Conservation (phyloP, 2,797 vertebrate genomes). For the Taenioides sp. region DNA sequence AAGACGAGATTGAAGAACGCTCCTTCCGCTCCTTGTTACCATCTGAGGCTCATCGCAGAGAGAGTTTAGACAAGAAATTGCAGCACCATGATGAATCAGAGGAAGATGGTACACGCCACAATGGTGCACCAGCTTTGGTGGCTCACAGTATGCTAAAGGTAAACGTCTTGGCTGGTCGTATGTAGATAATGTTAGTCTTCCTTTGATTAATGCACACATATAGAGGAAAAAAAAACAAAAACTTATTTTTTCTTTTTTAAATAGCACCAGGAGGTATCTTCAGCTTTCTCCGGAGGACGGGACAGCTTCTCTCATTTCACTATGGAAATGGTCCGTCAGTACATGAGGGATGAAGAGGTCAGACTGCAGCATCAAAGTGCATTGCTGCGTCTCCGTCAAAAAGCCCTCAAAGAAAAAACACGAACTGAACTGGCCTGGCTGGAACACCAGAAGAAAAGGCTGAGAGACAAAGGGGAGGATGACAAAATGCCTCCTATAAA, state of each 20-base stretch:
- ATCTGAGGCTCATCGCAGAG: conserved; percentile 92
- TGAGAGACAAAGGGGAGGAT: conserved; percentile 96
- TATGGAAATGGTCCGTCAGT: conserved; percentile 97
- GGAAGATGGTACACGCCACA: conserved; percentile 79
- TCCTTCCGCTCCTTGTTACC: conserved; percentile 94
- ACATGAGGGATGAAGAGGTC: conserved; percentile 97
- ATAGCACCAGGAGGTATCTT: conserved; percentile 79
- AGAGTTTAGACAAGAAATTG: conserved; percentile 88
- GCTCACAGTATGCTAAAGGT: conserved; percentile 65
- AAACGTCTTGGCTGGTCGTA: neutral
- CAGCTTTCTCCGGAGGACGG: conserved; percentile 90
- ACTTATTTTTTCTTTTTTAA: neutral
- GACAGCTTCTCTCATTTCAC: conserved; percentile 97
- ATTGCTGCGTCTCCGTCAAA: conserved; percentile 90
- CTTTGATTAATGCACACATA: too few relatives aligned
- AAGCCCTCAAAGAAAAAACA: conserved; percentile 94
- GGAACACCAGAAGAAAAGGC: conserved; percentile 92
- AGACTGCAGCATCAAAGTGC: conserved; percentile 94
- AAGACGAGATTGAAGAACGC: conserved; percentile 93
- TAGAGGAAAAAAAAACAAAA: neutral
- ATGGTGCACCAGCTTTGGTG: conserved; percentile 60
- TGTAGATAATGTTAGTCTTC: neutral
- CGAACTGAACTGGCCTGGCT: conserved; percentile 94
- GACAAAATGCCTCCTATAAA: conserved; percentile 98
- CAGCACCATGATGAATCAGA: conserved; percentile 85